Percentiles rank a stretch among this genome's conserved stretches.
phyloP scores from a whole-genome alignment of 2,888 invertebrate genomes.

The Liposcelis brunnea region DNA sequence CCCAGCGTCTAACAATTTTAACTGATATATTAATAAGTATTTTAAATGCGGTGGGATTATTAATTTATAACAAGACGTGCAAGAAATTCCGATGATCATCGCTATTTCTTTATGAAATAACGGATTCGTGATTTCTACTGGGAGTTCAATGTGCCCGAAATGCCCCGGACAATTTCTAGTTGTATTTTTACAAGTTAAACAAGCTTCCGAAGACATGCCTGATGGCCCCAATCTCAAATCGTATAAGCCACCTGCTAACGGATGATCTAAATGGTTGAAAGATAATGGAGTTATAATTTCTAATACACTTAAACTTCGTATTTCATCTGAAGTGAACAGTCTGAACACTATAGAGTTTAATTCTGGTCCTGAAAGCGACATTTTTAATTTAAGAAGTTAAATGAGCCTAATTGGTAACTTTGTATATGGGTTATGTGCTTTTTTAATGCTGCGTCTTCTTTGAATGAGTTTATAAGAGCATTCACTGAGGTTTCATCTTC shows the following conservation, averaged over 20 bases:
- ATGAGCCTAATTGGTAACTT: neutral
- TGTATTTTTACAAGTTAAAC: conserved; percentile 59
- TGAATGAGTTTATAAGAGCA: neutral
- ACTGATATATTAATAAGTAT: conserved; percentile 44
- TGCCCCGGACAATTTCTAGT: conserved; percentile 70
- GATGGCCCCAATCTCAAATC: conserved; percentile 67
- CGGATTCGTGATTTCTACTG: conserved; percentile 79
- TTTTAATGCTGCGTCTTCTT: neutral
- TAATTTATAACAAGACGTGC: conserved; percentile 49
- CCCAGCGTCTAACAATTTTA: conserved; percentile 55
- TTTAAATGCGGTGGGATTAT: conserved; percentile 44
- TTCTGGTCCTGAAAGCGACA: neutral
- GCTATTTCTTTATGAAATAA: conserved; percentile 61
- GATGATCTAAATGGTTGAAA: conserved; percentile 69
- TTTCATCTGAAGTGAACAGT: conserved; percentile 57
- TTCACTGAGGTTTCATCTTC: neutral
- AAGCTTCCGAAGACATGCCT: conserved; percentile 47
- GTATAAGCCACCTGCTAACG: conserved; percentile 73
- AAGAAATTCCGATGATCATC: conserved; percentile 47
- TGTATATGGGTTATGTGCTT: neutral
- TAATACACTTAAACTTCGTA: conserved; percentile 59
- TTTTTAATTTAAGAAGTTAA: neutral
- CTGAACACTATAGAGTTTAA: conserved; percentile 34
- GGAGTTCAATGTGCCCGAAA: conserved; percentile 84
- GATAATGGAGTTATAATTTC: conserved; percentile 56